These are phyloP conservation scores for Cydia splendana DNA, from an alignment of 1,140 invertebrate genomes.

Conservation along the genomic window DNA sequence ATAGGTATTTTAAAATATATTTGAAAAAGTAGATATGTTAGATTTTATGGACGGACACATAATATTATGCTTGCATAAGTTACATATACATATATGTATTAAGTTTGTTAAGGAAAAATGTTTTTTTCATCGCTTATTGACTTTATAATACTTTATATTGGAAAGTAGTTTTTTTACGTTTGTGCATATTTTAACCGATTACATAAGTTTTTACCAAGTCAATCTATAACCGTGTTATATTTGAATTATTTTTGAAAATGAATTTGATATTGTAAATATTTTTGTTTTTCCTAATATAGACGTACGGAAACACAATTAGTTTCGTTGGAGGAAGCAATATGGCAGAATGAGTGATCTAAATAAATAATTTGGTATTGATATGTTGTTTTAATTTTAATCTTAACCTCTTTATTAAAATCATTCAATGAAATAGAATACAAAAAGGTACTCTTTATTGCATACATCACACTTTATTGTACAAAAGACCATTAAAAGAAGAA, in stretches of 20 bases:
- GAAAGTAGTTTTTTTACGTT: slow-evolving; percentile 7
- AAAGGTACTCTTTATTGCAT: too few relatives aligned
- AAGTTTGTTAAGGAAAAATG: slow-evolving; percentile 10
- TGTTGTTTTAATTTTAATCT: neutral
- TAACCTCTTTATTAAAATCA: neutral
- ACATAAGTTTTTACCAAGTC: slow-evolving; percentile 12
- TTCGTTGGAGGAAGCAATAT: slow-evolving; percentile 17
- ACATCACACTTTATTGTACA: too few relatives aligned
- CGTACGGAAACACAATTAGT: neutral
- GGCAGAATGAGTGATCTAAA: slow-evolving; percentile 21
- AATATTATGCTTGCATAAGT: slow-evolving; percentile 13
- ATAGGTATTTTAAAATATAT: too few relatives aligned
- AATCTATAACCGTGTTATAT: slow-evolving; percentile 13
- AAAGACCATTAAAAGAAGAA: too few relatives aligned
- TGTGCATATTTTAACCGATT: slow-evolving; percentile 6
- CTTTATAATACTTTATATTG: neutral
- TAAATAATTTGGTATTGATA: slow-evolving; percentile 15
- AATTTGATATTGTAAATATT: slow-evolving; percentile 15
- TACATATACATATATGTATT: neutral
- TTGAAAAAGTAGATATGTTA: too few relatives aligned
- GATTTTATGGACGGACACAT: neutral
- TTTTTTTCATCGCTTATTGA: neutral
- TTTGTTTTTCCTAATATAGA: slow-evolving; percentile 7
- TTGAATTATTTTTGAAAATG: slow-evolving; percentile 3
- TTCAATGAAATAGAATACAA: too few relatives aligned